These are phyloP conservation scores for Sturmia bella DNA, from an alignment of 2,888 invertebrate species.

Conservation along the genomic window DNA sequence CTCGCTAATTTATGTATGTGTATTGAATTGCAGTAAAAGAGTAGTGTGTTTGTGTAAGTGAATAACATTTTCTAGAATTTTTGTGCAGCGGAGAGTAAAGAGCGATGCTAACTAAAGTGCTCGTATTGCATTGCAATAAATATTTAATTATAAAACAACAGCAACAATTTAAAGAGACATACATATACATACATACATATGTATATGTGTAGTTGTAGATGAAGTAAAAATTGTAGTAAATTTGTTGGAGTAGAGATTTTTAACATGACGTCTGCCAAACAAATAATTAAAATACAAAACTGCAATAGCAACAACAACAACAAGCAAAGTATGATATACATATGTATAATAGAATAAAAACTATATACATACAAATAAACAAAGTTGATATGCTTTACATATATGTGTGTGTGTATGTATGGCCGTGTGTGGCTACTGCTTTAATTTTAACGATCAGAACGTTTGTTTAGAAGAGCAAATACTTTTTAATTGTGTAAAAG, in stretches of 20 bases:
- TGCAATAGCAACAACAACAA: constrained; percentile 33
- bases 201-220: constrained; percentile 31
- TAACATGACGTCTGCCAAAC: constrained; percentile 56
- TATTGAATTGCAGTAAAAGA: background rate
- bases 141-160: constrained; percentile 36
- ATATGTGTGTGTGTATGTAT: background rate
- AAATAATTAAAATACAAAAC: constrained; percentile 52
- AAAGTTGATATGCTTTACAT: too few species aligned
- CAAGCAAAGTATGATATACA: constrained; percentile 2
- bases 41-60: constrained; percentile 21
- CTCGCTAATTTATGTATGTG: constrained; percentile 18
- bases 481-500: constrained; percentile 51
- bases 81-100: constrained; percentile 4
- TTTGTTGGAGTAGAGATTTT: constrained; percentile 40
- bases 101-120: background rate
- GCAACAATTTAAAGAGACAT: background rate
- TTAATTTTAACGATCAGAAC: background rate
- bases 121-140: constrained; percentile 47
- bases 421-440: background rate
- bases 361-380: background rate
- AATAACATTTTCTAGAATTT: background rate
- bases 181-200: too few species aligned
- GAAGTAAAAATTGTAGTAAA: constrained; percentile 25
- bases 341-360: background rate
- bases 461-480: constrained; percentile 38